Base-by-base conservation (phyloP, 2,888 invertebrate genomes). In the Eustalomyia histrio region DNA sequence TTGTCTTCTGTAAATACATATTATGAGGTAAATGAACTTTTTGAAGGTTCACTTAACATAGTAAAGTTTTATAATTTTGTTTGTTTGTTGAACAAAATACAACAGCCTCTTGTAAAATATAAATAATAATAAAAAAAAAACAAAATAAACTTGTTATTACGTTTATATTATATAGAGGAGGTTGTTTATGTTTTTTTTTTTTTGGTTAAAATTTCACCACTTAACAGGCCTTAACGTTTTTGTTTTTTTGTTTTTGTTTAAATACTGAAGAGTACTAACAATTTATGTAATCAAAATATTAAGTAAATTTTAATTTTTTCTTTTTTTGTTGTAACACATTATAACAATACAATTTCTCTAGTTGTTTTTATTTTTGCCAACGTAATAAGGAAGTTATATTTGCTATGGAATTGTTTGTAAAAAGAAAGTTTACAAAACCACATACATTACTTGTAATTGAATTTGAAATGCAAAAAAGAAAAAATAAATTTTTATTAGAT, bases 11-110 rank as follows among this genome's bases (percentile, higher is more conserved):
- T 29, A 7, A 6, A 29, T 53, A 72, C 2, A 50, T 35, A 63
- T 47, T 6, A 47, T 47, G 86, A 87, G 90, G 90, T 89, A 89
- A 90, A 89, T 87, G 88, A 89, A 89, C 89, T 87, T 89, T 88
- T 90, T 89, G 88, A 88, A 88, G 89, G 89, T 89, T 90, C 88
- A 87, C 85, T 89, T 88, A 87, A 87, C 87, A 87, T 88, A 87
- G 85, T 85, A 86, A 79, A 24, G 53, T 80, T 75, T 68, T 73
- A 74, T 76, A 74, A 74, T 73, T 73, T 73, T 68, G 68, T 74
- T 78, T 68, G 52, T 68, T n/a, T 58, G 58, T 76, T 55, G 39
- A 33, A 47, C 24, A 65, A 21, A 24, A 16, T 29, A 18, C 53
- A 52, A 33, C 50, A 58, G 68, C 43, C 50, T 47, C 47, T 63